Percentiles rank a stretch among this genome's conserved stretches.
phyloP scores from a whole-genome alignment of 2,888 invertebrate species.

The Cancer borealis region DNA sequence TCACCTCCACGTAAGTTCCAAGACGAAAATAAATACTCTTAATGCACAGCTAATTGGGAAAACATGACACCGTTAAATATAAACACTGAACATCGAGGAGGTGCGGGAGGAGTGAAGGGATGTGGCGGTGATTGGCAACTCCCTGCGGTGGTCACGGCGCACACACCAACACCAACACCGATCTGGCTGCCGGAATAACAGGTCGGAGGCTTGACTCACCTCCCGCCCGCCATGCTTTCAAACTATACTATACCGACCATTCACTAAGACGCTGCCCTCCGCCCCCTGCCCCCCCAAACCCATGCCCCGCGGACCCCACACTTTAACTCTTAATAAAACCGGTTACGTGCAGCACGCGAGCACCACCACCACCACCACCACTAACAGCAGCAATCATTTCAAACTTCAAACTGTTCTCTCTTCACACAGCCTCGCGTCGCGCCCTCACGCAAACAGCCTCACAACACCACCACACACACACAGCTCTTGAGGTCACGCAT shows the following conservation, averaged over 20 bases:
- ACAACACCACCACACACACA: neutral
- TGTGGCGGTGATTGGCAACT: slow-evolving; percentile 48
- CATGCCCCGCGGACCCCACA: neutral
- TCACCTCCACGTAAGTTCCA: neutral
- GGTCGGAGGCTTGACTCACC: slow-evolving; percentile 67
- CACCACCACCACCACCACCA: neutral
- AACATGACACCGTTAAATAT: slow-evolving; percentile 9
- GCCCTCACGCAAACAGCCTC: too few relatives aligned
- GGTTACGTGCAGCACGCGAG: neutral
- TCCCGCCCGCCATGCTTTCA: slow-evolving; percentile 59
- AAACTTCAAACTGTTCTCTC: neutral
- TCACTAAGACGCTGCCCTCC: slow-evolving; percentile 47
- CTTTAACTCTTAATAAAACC: neutral
- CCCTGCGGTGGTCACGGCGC: slow-evolving; percentile 38
- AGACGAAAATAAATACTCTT: slow-evolving; percentile 5
- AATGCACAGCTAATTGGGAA: neutral
- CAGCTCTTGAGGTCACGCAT: neutral
- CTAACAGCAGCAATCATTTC: neutral
- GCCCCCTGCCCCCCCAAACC: slow-evolving; percentile 9
- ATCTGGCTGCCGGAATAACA: slow-evolving; percentile 67
- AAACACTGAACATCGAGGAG: slow-evolving; percentile 25
- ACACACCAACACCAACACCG: slow-evolving; percentile 50
- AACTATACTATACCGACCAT: slow-evolving; percentile 50
- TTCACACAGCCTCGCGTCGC: neutral
- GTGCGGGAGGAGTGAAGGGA: neutral